A percentile compares a stretch with the other conserved stretches of the same genome.
Conservation (phyloP, 2,888 invertebrate species). For the Apodemia zela region DNA sequence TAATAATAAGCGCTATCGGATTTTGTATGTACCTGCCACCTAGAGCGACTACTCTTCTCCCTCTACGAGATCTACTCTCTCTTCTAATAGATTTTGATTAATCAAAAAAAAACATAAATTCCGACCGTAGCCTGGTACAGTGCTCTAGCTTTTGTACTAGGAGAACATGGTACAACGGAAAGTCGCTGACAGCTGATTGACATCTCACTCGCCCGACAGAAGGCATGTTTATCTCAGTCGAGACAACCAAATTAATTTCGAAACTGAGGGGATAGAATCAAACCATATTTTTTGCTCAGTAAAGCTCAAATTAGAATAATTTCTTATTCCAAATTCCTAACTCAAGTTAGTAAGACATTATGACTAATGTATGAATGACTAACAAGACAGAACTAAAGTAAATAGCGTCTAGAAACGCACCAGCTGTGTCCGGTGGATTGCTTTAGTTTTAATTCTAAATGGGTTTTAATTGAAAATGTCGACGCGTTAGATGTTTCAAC, state of each 20-base stretch:
- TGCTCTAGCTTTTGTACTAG: constrained; percentile 57
- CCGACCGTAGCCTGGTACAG: constrained; percentile 51
- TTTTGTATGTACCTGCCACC: too few relatives aligned
- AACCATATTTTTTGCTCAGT: constrained; percentile 4
- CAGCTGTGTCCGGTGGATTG: constrained; percentile 76
- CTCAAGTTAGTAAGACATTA: constrained; percentile 50
- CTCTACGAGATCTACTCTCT: too few relatives aligned
- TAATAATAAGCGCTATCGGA: too few relatives aligned
- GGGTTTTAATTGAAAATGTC: constrained; percentile 72
- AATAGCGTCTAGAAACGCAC: constrained; percentile 69
- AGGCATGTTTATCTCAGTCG: constrained; percentile 74
- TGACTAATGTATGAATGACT: constrained; percentile 75
- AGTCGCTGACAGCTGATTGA: constrained; percentile 77
- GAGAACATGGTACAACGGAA: constrained; percentile 67
- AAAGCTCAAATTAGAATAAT: constrained; percentile 33
- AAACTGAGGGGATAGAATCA: not conserved
- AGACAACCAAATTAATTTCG: constrained; percentile 34
- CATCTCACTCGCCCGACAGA: constrained; percentile 71
- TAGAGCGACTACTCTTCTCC: too few relatives aligned
- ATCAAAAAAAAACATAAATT: constrained; percentile 40
- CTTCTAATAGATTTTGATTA: too few relatives aligned
- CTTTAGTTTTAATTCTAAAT: constrained; percentile 75
- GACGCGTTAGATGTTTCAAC: constrained; percentile 50
- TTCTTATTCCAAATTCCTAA: constrained; percentile 19
- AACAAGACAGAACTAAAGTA: constrained; percentile 77